Evolutionary conservation across 2,113 vertebrate species (phyloP), one percentile per base, ranked within the genome.

Genomic region (Pachyramphus minor): DNA sequence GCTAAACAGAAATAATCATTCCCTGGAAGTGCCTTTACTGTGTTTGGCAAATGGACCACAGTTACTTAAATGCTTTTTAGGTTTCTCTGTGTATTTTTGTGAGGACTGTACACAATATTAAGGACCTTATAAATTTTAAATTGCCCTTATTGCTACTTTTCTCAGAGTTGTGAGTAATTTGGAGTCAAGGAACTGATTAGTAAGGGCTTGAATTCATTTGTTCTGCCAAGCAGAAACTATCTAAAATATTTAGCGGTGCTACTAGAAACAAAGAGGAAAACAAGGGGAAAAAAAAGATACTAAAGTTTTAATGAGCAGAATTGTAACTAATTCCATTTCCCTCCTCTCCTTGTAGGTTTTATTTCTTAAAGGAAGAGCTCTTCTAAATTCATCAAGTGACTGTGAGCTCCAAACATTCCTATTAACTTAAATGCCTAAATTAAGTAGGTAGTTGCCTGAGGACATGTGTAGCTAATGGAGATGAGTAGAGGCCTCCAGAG

Each of bases 41-140:
- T 30, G 39, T 83, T 74, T 58, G 58, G 78, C 78, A 94, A 90
- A 73, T 18, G 31, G 72, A 82, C 82, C 7, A 8, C 63, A 84
- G 64, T 80, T 93, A 87, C 35, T 71, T 74, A 92, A 79, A 78
- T 91, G 55, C 67, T 74, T 96, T 89, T 87, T 80, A 68, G n/a
- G 27, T 58, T 82, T 91, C 37, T 79, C 28, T 86, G 19, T 84
- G 49, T 80, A 9, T 85, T 89, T 84, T 93, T 77, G 19, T 90
- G 50, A 71, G 45, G 82, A 52, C 47, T 75, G 27, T 93, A 88
- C 59, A 59, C 47, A 87, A 42, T 55, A 63, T 83, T 88, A 71
- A 88, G 55, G 22, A 76, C 37, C 33, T 67, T 91, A 81, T 64
- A 90, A n/a, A 91, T 88, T 94, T 95, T 90, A 79, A 96, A 88